Evolutionary conservation across 2,888 invertebrate genomes (phyloP).

Genomic region (Amblyjoppa fuscipennis): DNA sequence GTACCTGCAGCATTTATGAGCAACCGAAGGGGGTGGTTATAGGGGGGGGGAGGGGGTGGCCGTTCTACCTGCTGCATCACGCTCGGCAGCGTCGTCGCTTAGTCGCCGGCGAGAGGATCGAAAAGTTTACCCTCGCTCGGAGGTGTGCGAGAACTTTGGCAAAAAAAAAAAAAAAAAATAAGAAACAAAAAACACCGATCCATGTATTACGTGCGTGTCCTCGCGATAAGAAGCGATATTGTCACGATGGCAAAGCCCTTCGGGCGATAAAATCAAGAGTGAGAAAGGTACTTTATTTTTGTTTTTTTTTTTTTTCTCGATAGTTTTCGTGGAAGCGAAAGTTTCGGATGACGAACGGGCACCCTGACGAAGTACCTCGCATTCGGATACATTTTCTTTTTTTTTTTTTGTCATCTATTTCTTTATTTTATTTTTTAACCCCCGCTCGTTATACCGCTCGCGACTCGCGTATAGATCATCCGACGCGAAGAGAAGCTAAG

Average conservation of each 20-base stretch:
- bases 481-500: background rate
- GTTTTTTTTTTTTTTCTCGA: no score
- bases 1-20: slow-evolving; percentile 64
- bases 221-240: background rate
- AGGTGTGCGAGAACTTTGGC: slow-evolving; percentile 29
- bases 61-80: slow-evolving; percentile 45
- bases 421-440: no score
- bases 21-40: slow-evolving; percentile 31
- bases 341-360: no score
- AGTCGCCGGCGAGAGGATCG: slow-evolving; percentile 35
- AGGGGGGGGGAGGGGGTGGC: slow-evolving; percentile 28
- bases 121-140: slow-evolving; percentile 51
- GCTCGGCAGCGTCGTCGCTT: background rate
- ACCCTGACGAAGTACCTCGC: no score
- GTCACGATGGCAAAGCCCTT: no score
- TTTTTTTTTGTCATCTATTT: no score
- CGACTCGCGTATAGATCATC: background rate
- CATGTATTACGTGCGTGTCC: background rate
- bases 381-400: no score
- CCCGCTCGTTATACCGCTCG: no score
- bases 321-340: no score
- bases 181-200: background rate
- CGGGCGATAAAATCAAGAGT: no score
- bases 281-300: no score
- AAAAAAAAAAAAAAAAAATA: slow-evolving; percentile 22